Evolutionary conservation across 2,797 vertebrate genomes (phyloP).

Genomic region (Catamblyrhynchus diadema): DNA sequence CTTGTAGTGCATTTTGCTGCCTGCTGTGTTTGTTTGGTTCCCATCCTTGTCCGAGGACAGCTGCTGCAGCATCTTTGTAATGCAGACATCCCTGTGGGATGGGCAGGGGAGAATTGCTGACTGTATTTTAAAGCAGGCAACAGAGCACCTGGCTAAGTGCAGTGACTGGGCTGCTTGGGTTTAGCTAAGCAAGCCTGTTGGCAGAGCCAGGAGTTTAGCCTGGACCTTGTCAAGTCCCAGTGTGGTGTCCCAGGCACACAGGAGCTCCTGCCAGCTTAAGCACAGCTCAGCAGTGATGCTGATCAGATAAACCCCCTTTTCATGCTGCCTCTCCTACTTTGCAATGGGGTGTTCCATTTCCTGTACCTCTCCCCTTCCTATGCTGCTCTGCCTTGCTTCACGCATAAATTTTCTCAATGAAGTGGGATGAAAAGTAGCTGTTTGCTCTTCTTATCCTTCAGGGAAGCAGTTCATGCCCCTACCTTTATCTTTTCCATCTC

Average conservation of each 20-base stretch:
- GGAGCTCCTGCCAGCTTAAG: not conserved
- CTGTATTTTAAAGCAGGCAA: not conserved
- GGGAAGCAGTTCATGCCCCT: not conserved
- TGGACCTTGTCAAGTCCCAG: not conserved
- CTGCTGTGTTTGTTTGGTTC: not conserved
- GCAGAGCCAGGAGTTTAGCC: not conserved
- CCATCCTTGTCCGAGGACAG: rapidly evolving
- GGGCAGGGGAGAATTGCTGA: not conserved
- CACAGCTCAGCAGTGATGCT: not conserved
- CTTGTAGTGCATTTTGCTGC: not conserved
- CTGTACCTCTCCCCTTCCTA: not conserved
- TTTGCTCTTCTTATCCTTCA: slow-evolving; percentile 14
- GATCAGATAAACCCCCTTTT: not conserved
- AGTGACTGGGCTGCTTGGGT: not conserved
- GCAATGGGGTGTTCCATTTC: not conserved
- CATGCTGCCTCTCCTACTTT: not conserved
- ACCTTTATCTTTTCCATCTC: not conserved
- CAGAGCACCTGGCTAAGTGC: not conserved
- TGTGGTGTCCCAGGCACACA: not conserved
- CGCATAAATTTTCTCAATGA: not conserved
- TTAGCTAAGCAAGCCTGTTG: not conserved
- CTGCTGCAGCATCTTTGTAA: not conserved
- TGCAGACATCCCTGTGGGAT: not conserved
- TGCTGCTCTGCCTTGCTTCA: not conserved
- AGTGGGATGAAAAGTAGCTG: not conserved